phyloP scores from a whole-genome alignment of 2,888 invertebrate species.

The Leucophenga montana region DNA sequence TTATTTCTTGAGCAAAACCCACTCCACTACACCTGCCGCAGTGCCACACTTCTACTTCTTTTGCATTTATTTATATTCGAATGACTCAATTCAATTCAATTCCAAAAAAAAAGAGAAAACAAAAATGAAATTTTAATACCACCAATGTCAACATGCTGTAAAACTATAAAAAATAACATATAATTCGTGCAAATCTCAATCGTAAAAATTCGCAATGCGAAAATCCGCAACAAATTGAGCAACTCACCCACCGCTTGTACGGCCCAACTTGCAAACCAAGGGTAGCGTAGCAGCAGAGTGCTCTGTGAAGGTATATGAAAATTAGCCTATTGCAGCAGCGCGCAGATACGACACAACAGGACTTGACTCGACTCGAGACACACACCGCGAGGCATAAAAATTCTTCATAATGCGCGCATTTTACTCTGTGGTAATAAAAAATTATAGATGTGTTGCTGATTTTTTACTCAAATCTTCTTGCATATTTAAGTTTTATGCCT shows the following conservation, averaged over 20 bases:
- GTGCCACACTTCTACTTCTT: too few species aligned
- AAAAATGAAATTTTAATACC: constrained; percentile 55
- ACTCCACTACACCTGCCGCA: too few species aligned
- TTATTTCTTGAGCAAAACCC: too few species aligned
- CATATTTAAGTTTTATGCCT: constrained; percentile 60
- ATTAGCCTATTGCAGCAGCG: constrained; percentile 22
- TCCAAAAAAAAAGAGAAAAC: background rate
- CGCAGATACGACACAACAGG: background rate
- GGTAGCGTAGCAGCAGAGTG: too few species aligned
- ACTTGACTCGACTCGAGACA: too few species aligned
- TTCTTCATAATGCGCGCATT: constrained; percentile 11
- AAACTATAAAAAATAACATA: constrained; percentile 57
- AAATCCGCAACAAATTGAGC: constrained; percentile 60
- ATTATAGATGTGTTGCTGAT: constrained; percentile 56
- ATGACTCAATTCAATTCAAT: constrained; percentile 29
- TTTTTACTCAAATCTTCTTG: constrained; percentile 43
- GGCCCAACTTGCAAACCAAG: too few species aligned
- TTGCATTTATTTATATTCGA: background rate
- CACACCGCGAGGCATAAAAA: constrained; percentile 42
- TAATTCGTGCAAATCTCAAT: constrained; percentile 63
- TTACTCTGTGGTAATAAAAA: constrained; percentile 53
- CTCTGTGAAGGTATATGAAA: constrained; percentile 3
- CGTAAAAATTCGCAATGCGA: constrained; percentile 56
- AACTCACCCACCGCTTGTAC: background rate
- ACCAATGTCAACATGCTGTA: constrained; percentile 58